Evolutionary conservation across 1,140 invertebrate genomes (phyloP).

Genomic region (Drosophila azteca): DNA sequence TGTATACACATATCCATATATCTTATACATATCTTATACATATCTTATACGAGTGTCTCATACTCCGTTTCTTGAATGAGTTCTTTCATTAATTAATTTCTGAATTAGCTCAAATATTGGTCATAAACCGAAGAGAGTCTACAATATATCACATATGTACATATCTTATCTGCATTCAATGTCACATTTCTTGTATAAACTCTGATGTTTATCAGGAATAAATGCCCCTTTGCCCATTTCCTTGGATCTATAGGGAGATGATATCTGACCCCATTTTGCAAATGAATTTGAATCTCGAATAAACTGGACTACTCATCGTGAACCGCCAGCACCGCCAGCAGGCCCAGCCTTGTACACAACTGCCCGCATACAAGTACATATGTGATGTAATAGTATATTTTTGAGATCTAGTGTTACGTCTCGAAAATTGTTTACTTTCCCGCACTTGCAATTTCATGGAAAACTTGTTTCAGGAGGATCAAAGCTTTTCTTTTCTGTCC

Average conservation of each 20-base stretch:
- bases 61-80: not conserved
- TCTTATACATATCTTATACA: no score
- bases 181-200: no score
- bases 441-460: constrained; percentile 35
- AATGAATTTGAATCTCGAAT: no score
- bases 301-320: constrained; percentile 4
- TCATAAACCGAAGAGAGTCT: no score
- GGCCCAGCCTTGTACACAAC: constrained; percentile 2
- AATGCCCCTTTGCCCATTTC: no score
- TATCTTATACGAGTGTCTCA: not conserved
- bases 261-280: no score
- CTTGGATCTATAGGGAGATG: no score
- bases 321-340: constrained; percentile 10
- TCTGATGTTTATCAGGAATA: no score
- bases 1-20: not conserved
- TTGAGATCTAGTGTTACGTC: constrained; percentile 44
- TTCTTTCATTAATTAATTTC: not conserved
- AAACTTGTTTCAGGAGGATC: constrained; percentile 76
- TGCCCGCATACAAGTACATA: constrained; percentile 1
- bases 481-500: constrained; percentile 61
- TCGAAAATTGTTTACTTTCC: constrained; percentile 28
- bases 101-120: constrained; percentile 24
- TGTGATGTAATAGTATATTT: constrained; percentile 32
- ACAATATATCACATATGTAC: no score
- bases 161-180: no score